Evolutionary conservation across 2,888 invertebrate species (phyloP).

Genomic region (Hofmannophila pseudospretella): DNA sequence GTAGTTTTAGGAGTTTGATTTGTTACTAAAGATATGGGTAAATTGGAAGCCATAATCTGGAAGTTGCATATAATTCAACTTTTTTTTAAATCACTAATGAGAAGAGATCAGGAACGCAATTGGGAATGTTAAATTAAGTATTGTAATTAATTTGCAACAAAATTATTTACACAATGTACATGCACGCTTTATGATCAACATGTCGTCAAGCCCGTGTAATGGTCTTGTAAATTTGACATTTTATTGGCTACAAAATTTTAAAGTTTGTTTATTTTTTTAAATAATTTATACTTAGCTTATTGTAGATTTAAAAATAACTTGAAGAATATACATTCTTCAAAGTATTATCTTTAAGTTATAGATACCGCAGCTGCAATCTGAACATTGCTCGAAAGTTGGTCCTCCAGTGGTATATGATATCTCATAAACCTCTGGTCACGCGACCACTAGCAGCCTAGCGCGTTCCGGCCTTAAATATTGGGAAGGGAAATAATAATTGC

Average conservation of each 20-base stretch:
- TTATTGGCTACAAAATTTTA: constrained; percentile 39
- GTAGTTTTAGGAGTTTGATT: not conserved
- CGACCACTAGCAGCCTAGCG: constrained; percentile 10
- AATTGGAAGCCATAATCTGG: no score
- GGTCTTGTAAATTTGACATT: constrained; percentile 49
- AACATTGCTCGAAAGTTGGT: constrained; percentile 1
- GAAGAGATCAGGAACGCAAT: constrained; percentile 1
- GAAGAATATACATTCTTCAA: not conserved
- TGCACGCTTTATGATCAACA: constrained; percentile 37
- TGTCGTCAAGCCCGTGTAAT: constrained; percentile 40
- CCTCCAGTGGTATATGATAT: constrained; percentile 13
- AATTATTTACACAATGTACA: constrained; percentile 39
- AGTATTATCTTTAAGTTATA: not conserved
- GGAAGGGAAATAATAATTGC: constrained; percentile 59
- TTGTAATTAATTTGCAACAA: constrained; percentile 47
- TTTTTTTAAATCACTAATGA: not conserved
- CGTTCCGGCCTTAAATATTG: constrained; percentile 22
- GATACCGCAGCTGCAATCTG: no score
- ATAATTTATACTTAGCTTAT: constrained; percentile 17
- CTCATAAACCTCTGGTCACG: constrained; percentile 13
- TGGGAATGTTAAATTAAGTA: constrained; percentile 25
- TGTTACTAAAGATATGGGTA: not conserved
- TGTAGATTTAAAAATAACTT: constrained; percentile 6
- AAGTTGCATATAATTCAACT: not conserved
- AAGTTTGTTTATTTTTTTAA: constrained; percentile 36